Conservation (phyloP, 2,113 vertebrate species). For the Romanogobio albipinnatus region DNA sequence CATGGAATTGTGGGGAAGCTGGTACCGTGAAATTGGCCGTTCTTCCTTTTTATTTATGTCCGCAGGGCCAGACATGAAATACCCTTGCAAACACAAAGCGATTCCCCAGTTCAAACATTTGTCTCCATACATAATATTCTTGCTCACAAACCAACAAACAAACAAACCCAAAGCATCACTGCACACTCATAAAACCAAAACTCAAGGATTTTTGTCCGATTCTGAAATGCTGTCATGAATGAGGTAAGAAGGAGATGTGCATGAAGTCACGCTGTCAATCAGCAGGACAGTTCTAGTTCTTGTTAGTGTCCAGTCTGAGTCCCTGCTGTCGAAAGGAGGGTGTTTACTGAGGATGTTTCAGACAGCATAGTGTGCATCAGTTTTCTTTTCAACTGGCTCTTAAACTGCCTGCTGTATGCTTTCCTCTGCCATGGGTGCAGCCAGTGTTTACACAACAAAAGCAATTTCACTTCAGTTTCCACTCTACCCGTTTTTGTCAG, state of each 20-base stretch:
- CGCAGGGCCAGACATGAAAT: neutral
- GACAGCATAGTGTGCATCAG: neutral
- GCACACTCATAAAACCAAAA: neutral
- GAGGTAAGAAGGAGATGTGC: constrained; percentile 29
- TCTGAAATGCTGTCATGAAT: neutral
- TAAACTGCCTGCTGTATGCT: neutral
- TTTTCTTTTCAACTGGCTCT: neutral
- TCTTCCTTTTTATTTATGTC: neutral
- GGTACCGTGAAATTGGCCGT: constrained; percentile 32
- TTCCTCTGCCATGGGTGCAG: neutral
- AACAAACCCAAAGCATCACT: constrained; percentile 5
- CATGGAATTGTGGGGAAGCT: constrained; percentile 61
- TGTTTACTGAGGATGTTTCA: constrained; percentile 6
- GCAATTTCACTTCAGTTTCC: neutral
- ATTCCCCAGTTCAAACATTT: neutral
- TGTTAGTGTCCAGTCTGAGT: constrained; percentile 40
- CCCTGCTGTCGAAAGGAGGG: neutral
- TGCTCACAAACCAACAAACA: neutral
- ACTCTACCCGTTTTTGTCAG: neutral
- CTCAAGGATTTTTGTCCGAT: constrained; percentile 23
- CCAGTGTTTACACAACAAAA: neutral
- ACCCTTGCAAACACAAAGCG: neutral
- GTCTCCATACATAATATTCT: neutral
- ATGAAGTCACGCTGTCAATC: constrained; percentile 12
- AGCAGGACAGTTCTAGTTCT: constrained; percentile 35